A percentile compares a stretch with the other conserved stretches of the same genome.
Conservation (phyloP, 2,888 invertebrate species). For the Callimorpha dominula region DNA sequence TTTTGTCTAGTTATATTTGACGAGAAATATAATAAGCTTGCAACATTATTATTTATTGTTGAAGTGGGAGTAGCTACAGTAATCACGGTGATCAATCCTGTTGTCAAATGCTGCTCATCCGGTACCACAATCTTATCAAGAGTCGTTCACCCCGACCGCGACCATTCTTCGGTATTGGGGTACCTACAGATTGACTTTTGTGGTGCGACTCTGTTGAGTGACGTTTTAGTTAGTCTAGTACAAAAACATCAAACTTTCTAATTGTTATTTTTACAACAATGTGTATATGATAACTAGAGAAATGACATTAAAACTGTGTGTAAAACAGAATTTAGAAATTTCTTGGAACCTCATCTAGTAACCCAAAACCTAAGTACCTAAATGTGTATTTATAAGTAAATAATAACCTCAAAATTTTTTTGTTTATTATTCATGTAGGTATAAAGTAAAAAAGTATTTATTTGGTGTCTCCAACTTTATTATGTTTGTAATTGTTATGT, state of each 20-base stretch:
- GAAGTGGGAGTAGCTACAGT: slow-evolving; percentile 24
- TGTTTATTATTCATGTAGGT: too few species aligned
- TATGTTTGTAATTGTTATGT: too few species aligned
- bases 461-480: too few species aligned
- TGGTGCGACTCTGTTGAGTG: background rate
- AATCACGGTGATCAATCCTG: slow-evolving; percentile 55
- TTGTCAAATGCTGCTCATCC: slow-evolving; percentile 54
- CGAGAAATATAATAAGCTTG: slow-evolving; percentile 4
- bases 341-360: too few species aligned
- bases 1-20: background rate
- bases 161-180: slow-evolving; percentile 23
- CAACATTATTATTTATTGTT: slow-evolving; percentile 19
- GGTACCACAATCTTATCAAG: slow-evolving; percentile 52
- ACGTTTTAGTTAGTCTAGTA: background rate
- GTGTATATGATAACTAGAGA: background rate
- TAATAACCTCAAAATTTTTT: too few species aligned
- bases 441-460: too few species aligned
- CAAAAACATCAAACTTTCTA: too few species aligned
- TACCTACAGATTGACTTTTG: slow-evolving; percentile 19
- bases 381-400: too few species aligned
- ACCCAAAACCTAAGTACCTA: too few species aligned
- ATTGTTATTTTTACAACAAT: too few species aligned
- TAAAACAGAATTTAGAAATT: background rate
- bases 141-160: slow-evolving; percentile 50
- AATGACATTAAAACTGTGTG: background rate